Conservation (phyloP, 2,888 invertebrate species). For the Nezara viridula region DNA sequence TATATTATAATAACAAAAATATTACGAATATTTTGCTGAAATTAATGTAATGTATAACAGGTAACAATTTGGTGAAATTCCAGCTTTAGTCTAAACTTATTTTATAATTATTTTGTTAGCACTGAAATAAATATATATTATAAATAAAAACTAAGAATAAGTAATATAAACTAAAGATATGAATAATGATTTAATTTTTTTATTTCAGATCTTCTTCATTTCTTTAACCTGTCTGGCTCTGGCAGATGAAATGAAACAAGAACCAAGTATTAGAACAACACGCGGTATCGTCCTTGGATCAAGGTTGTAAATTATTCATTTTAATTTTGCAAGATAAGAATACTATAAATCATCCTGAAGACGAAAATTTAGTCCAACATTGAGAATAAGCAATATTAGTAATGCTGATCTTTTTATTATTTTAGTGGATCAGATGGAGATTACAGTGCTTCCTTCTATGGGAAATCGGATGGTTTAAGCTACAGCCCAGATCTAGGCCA, state of each 20-base stretch:
- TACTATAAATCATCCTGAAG: neutral
- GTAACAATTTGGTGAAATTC: too few relatives aligned
- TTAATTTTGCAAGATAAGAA: neutral
- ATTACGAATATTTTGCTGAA: too few relatives aligned
- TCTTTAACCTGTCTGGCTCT: neutral
- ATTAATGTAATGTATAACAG: too few relatives aligned
- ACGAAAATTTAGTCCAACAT: neutral
- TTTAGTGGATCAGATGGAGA: neutral
- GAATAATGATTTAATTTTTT: too few relatives aligned
- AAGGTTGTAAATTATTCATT: conserved; percentile 43
- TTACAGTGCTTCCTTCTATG: neutral
- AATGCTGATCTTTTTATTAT: neutral
- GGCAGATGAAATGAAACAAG: conserved; percentile 34
- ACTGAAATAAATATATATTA: too few relatives aligned
- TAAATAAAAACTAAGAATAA: too few relatives aligned
- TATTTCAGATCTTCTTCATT: conserved; percentile 29
- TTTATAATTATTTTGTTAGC: too few relatives aligned
- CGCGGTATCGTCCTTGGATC: conserved; percentile 41
- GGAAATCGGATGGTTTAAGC: neutral
- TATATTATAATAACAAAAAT: too few relatives aligned
- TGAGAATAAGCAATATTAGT: neutral
- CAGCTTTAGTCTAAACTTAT: too few relatives aligned
- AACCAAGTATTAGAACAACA: neutral
- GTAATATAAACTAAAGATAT: too few relatives aligned
- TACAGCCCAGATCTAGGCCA: neutral